phyloP scores from a whole-genome alignment of 1,140 invertebrate species.

The Popillia japonica region DNA sequence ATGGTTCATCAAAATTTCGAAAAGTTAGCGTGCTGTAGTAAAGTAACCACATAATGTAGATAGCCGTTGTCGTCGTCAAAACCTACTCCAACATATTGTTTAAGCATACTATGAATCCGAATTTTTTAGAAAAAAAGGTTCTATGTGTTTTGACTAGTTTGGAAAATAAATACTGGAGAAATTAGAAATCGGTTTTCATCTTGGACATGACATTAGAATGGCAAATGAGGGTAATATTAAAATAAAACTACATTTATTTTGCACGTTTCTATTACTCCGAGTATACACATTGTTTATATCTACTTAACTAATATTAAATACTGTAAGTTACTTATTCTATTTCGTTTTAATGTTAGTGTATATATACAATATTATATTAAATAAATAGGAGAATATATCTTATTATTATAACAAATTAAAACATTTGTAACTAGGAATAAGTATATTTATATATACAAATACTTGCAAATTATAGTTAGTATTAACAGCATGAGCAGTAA shows the following conservation, averaged over 20 bases:
- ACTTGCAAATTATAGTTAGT: slow-evolving; percentile 30
- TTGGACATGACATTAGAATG: too few relatives aligned
- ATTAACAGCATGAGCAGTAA: slow-evolving; percentile 23
- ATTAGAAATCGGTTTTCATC: too few relatives aligned
- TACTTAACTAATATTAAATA: slow-evolving; percentile 23
- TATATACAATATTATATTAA: slow-evolving; percentile 29
- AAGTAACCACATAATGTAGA: too few relatives aligned
- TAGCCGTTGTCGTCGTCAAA: too few relatives aligned
- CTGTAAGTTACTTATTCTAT: slow-evolving; percentile 17
- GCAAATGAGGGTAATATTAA: too few relatives aligned
- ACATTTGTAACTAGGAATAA: slow-evolving; percentile 30
- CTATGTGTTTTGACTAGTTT: too few relatives aligned
- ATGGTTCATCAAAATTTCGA: too few relatives aligned
- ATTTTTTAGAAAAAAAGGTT: too few relatives aligned
- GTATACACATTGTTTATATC: slow-evolving; percentile 42
- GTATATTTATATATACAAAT: slow-evolving; percentile 33
- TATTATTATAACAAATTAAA: slow-evolving; percentile 33
- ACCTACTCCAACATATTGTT: too few relatives aligned
- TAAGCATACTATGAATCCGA: too few relatives aligned
- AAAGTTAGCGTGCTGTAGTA: too few relatives aligned
- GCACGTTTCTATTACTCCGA: slow-evolving; percentile 47
- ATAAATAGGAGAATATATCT: slow-evolving; percentile 32
- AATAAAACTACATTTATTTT: slow-evolving; percentile 48
- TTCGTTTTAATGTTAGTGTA: slow-evolving; percentile 21
- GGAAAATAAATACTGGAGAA: too few relatives aligned